Percentiles rank a stretch among this genome's conserved stretches.
Conservation (phyloP, 1,140 invertebrate genomes). For the Batillaria attramentaria region DNA sequence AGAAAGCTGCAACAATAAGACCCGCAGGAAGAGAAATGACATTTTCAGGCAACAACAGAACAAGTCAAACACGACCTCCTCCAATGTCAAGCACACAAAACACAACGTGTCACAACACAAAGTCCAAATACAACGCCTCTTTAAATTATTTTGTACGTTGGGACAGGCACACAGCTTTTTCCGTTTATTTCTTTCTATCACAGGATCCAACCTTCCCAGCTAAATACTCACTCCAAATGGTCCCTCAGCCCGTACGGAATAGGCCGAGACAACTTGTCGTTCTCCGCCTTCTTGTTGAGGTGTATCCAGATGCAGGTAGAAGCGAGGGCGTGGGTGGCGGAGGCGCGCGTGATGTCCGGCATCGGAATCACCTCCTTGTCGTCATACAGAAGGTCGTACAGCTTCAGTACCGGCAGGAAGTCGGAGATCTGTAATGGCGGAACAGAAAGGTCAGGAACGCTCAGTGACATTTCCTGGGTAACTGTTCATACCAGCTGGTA, state of each 20-base stretch:
- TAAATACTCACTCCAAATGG: constrained; percentile 75
- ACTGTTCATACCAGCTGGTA: no score
- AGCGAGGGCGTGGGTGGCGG: constrained; percentile 93
- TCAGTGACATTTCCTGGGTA: no score
- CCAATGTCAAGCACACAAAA: no score
- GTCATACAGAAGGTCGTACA: constrained; percentile 93
- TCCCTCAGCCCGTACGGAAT: constrained; percentile 87
- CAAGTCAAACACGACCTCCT: no score
- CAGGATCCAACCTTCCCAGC: not conserved
- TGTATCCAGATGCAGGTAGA: constrained; percentile 97
- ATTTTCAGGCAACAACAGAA: no score
- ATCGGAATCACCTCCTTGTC: constrained; percentile 91
- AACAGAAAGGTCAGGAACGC: no score
- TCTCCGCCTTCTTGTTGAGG: constrained; percentile 92
- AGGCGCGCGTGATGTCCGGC: constrained; percentile 87
- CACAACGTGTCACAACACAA: no score
- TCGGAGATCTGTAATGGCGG: constrained; percentile 82
- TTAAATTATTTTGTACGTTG: no score
- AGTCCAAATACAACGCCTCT: no score
- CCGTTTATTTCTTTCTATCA: no score
- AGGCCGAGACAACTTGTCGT: constrained; percentile 79
- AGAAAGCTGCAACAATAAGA: constrained; percentile 84
- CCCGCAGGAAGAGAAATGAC: no score
- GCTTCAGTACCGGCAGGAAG: constrained; percentile 90
- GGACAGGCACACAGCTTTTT: no score